phyloP scores from a whole-genome alignment of 1,140 invertebrate genomes.

The Trachelipus rathkii region DNA sequence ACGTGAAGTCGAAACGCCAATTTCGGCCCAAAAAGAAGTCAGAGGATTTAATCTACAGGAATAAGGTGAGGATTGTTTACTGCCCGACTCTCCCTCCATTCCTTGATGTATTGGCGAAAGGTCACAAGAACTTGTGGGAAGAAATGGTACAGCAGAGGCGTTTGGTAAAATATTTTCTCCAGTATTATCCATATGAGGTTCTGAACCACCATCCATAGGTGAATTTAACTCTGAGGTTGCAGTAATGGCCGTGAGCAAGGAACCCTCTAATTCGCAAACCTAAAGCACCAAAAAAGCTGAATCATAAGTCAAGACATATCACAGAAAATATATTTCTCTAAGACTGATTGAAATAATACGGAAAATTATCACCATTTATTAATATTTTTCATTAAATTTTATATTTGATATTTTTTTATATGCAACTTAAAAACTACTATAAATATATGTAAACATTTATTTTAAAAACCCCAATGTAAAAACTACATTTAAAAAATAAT shows the following conservation, averaged over 20 bases:
- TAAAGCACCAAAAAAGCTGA: background rate
- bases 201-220: background rate
- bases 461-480: too few relatives aligned
- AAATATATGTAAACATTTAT: too few relatives aligned
- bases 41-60: background rate
- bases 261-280: background rate
- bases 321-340: too few relatives aligned
- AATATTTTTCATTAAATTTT: too few relatives aligned
- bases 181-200: background rate
- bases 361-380: too few relatives aligned
- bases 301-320: too few relatives aligned
- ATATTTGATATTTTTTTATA: too few relatives aligned
- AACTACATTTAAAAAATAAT: too few relatives aligned
- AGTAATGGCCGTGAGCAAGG: background rate
- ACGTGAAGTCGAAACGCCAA: background rate
- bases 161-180: too few relatives aligned
- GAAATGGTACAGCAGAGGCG: background rate
- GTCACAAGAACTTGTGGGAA: background rate
- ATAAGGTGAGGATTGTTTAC: background rate
- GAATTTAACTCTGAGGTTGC: background rate
- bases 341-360: too few relatives aligned
- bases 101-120: background rate
- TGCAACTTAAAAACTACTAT: too few relatives aligned
- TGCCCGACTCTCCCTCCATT: background rate
- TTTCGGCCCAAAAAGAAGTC: background rate